Evolutionary conservation across 2,113 vertebrate genomes (phyloP).

Genomic region (Nycticebus coucang): DNA sequence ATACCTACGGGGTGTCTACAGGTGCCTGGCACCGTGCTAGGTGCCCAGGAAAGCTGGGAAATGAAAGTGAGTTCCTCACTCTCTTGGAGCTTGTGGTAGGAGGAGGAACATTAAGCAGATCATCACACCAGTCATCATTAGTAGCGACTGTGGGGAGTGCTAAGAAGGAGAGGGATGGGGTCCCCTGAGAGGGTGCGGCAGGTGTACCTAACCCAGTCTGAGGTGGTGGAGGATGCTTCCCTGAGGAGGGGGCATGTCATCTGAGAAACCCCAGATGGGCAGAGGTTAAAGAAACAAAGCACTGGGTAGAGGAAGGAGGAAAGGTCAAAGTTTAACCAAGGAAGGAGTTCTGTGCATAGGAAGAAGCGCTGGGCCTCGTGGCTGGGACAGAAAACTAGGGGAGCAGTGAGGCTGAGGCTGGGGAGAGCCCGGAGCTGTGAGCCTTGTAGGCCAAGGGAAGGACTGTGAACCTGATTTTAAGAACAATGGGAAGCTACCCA

Average conservation of each 20-base stretch:
- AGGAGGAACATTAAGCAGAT: not conserved
- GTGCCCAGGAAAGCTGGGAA: not conserved
- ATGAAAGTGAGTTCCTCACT: not conserved
- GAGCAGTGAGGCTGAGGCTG: not conserved
- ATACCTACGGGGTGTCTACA: not conserved
- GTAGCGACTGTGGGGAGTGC: not conserved
- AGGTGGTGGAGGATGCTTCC: not conserved
- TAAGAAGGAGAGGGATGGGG: not conserved
- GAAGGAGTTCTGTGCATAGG: not conserved
- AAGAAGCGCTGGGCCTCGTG: not conserved
- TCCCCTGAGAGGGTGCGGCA: not conserved
- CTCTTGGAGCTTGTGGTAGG: not conserved
- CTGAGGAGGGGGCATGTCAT: accelerated
- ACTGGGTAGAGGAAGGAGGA: not conserved
- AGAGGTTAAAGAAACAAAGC: not conserved
- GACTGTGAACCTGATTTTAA: not conserved
- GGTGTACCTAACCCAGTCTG: not conserved
- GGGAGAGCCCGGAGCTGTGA: not conserved
- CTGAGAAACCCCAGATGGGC: not conserved
- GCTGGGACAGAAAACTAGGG: not conserved
- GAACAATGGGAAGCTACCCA: not conserved
- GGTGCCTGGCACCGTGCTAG: not conserved
- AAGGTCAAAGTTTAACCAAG: not conserved
- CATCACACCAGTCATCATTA: not conserved
- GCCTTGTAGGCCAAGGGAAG: not conserved